Percentiles rank a stretch among this genome's conserved stretches.
These are phyloP conservation scores for Drosophila seclusa DNA, from an alignment of 2,888 invertebrate genomes.

Conservation along the genomic window DNA sequence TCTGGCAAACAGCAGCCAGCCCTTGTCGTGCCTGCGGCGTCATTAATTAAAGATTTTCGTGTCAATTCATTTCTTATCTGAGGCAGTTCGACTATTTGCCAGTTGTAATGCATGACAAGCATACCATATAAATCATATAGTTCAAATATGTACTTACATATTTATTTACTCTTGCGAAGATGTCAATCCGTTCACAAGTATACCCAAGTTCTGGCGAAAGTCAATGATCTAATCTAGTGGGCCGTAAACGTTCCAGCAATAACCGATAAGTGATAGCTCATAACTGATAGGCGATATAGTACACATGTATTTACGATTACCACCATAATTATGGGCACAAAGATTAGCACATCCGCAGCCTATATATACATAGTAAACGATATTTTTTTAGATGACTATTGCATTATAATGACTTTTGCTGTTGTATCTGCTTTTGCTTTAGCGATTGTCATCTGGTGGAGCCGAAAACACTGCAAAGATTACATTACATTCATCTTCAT, in stretches of 20 bases:
- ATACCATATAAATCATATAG: background rate
- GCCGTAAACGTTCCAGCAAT: constrained; percentile 60
- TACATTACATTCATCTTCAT: background rate
- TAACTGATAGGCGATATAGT: constrained; percentile 20
- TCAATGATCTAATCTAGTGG: constrained; percentile 22
- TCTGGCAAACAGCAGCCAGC: constrained; percentile 52
- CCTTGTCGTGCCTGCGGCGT: constrained; percentile 44
- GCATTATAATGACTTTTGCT: constrained; percentile 25
- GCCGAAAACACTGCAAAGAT: background rate
- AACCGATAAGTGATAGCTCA: constrained; percentile 17
- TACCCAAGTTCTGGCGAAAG: background rate
- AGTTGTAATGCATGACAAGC: background rate
- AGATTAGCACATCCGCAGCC: constrained; percentile 11
- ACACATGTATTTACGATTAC: constrained; percentile 39
- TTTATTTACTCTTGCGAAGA: background rate
- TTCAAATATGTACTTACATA: background rate
- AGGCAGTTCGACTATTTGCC: constrained; percentile 25
- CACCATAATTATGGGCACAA: constrained; percentile 14
- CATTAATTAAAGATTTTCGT: constrained; percentile 63
- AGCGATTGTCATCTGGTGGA: background rate
- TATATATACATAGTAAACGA: background rate
- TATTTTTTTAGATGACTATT: constrained; percentile 14
- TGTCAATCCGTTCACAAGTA: background rate
- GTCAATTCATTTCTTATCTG: constrained; percentile 52
- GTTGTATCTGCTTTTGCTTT: constrained; percentile 13